Conservation (phyloP, 2,888 invertebrate species). For the Temnothorax rugatulus region DNA sequence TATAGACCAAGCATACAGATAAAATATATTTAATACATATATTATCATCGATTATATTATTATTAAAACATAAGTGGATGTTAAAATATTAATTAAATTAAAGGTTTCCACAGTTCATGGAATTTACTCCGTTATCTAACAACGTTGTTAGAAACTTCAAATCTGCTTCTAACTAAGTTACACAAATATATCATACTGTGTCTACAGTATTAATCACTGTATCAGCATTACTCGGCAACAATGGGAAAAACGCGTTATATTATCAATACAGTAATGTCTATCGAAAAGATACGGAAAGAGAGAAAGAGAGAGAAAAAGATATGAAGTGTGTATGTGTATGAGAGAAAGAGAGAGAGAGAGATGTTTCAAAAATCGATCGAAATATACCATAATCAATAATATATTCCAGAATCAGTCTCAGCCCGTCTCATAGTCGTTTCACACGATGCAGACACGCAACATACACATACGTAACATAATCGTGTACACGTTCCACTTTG, state of each 20-base stretch:
- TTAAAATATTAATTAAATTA: background rate
- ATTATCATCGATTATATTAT: background rate
- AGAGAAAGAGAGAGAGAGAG: conserved; percentile 25
- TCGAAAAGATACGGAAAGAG: conserved; percentile 1
- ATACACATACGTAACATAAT: conserved; percentile 5
- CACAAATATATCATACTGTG: conserved; percentile 9
- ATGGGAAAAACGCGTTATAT: conserved; percentile 64
- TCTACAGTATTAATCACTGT: conserved; percentile 47
- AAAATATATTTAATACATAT: background rate
- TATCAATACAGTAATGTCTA: conserved; percentile 61
- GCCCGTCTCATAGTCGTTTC: conserved; percentile 72
- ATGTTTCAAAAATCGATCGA: conserved; percentile 35
- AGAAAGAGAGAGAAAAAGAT: background rate
- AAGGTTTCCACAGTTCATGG: background rate
- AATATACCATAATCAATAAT: conserved; percentile 41
- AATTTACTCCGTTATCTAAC: background rate
- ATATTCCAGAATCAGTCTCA: conserved; percentile 60
- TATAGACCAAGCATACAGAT: no score
- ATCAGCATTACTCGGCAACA: conserved; percentile 62
- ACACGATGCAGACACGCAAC: conserved; percentile 29
- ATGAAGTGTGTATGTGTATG: background rate
- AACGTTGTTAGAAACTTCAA: background rate
- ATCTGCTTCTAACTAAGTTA: conserved; percentile 29
- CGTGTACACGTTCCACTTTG: conserved; percentile 59
- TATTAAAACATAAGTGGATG: background rate